Percentiles rank a stretch among this genome's conserved stretches.
phyloP scores from a whole-genome alignment of 2,888 invertebrate species.

The Onchidella celtica region DNA sequence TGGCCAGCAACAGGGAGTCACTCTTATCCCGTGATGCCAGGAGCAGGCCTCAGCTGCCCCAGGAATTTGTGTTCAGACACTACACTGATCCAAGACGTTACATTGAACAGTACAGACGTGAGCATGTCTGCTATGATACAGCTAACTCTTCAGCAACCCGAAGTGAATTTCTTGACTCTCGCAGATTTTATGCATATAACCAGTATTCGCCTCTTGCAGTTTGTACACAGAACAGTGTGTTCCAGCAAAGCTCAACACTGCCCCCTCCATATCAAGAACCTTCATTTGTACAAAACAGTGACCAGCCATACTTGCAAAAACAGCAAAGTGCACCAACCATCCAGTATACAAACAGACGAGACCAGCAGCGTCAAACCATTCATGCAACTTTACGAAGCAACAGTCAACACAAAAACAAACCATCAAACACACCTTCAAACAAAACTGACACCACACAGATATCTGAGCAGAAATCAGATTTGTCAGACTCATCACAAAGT shows the following conservation, averaged over 20 bases:
- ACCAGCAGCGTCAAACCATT: conserved; percentile 21
- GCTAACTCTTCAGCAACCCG: conserved; percentile 37
- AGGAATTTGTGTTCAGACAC: conserved; percentile 53
- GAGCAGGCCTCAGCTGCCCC: not conserved
- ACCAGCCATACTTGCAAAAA: not conserved
- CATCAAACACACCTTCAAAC: not conserved
- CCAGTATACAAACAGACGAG: conserved; percentile 28
- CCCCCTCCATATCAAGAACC: conserved; percentile 30
- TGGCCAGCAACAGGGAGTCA: conserved; percentile 7
- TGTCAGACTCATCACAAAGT: not conserved
- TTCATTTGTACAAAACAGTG: not conserved
- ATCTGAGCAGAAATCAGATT: not conserved
- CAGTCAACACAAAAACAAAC: conserved; percentile 21
- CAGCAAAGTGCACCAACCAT: not conserved
- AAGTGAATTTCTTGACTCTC: conserved; percentile 44
- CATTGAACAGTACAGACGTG: conserved; percentile 58
- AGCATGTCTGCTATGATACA: conserved; percentile 51
- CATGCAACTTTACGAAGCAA: conserved; percentile 6
- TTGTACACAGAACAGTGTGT: conserved; percentile 27
- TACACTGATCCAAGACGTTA: conserved; percentile 56
- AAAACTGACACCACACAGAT: not conserved
- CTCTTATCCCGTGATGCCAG: conserved; percentile 16
- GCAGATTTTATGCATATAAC: conserved; percentile 39
- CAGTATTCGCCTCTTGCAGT: conserved; percentile 46
- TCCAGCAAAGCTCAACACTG: conserved; percentile 17